These are phyloP conservation scores for Caenorhabditis imperialis DNA, from an alignment of 2,888 invertebrate genomes.

Conservation along the genomic window DNA sequence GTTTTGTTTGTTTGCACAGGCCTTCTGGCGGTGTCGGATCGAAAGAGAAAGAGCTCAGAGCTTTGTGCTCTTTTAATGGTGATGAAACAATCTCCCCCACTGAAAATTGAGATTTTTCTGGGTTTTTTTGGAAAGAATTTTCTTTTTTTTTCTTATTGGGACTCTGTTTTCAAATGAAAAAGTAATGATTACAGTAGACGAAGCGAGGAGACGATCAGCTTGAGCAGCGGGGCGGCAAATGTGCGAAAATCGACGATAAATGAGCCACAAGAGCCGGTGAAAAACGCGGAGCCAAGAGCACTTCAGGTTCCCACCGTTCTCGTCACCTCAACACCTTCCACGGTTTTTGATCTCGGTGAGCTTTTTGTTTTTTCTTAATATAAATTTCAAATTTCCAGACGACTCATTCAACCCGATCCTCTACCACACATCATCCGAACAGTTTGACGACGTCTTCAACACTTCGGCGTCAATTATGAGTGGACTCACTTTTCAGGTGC, in stretches of 20 bases:
- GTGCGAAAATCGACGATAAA: background rate
- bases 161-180: background rate
- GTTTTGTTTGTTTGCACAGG: conserved; percentile 35
- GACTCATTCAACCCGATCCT: conserved; percentile 9
- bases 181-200: too few relatives aligned
- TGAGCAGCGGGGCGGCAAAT: too few relatives aligned
- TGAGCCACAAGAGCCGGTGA: background rate
- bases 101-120: conserved; percentile 1
- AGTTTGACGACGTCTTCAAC: conserved; percentile 4
- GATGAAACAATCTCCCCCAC: background rate
- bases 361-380: background rate
- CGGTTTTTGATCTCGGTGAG: conserved; percentile 41
- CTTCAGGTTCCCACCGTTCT: conserved; percentile 45
- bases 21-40: background rate
- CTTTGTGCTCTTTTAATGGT: conserved; percentile 6
- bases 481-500: conserved; percentile 63
- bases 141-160: background rate
- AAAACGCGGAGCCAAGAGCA: background rate
- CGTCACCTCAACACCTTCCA: conserved; percentile 46
- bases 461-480: conserved; percentile 56
- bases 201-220: background rate
- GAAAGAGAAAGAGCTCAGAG: background rate
- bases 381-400: conserved; percentile 12
- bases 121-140: background rate
- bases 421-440: conserved; percentile 4